Evolutionary conservation across 2,888 invertebrate genomes (phyloP), one percentile per base, ranked within the genome.

Genomic region (Bembecia ichneumoniformis): DNA sequence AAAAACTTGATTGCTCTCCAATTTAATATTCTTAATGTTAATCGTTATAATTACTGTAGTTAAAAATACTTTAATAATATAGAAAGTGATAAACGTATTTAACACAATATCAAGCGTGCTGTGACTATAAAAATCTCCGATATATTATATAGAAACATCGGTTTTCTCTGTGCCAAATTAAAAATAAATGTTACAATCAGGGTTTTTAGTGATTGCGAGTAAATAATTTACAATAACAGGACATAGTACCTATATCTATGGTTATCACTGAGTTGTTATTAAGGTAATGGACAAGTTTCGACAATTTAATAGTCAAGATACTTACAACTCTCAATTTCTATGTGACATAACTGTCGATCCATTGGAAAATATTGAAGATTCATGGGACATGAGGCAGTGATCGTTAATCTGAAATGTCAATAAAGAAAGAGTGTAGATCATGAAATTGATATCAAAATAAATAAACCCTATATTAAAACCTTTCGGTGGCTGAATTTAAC

Each of bases 321-420:
- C 97, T 96, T 91, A 97, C 97, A 97, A 89, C 97, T 97, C 91
- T 97, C 97, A 65, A 97, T 96, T 89, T 96, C 96, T 77, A 97
- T 95, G 78, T 95, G 94, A 88, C 97, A 97, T 62, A 96, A 89
- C 82, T 97, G 97, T 71, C 96, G 92, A 83, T 97, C 97, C 96
- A 97, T 96, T 11, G 97, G 97, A 83, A 97, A 97, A 84, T 96
- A 97, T 78, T 96, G 95, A 53, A 97, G 91, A 82, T 96, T 95
- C 97, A 97, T 97, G 46, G 96, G 96, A 87, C 97, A 97, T 65
- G 96, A 96, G 63, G 96, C 96, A 60, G 96, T 97, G 70, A 97
- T 96, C 65, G 97, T 97, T 87, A 97, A 91, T 82, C 96, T 96
- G 89, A 13, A 90, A 90, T 43, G 55, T 44, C 48, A 17, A 35